phyloP scores from a whole-genome alignment of 2,113 vertebrate species.

The Dascyllus trimaculatus region DNA sequence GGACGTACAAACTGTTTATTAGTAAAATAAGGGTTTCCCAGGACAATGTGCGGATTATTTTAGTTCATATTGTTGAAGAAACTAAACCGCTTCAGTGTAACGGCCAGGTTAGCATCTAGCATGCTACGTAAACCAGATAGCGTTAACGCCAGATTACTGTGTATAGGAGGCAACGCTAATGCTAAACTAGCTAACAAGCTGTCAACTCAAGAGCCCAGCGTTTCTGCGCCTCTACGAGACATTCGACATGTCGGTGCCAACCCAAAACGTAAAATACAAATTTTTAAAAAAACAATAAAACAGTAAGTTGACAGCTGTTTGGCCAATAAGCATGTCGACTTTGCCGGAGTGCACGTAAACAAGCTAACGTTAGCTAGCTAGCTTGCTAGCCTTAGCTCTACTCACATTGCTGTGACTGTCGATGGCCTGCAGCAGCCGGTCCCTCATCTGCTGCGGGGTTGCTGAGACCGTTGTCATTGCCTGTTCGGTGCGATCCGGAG shows the following conservation, averaged over 20 bases:
- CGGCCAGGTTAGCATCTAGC: constrained; percentile 65
- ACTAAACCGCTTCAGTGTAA: constrained; percentile 15
- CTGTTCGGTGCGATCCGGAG: constrained; percentile 88
- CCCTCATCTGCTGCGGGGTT: constrained; percentile 98
- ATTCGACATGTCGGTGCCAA: background rate
- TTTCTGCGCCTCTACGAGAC: background rate
- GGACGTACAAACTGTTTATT: rapidly evolving
- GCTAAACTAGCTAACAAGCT: constrained; percentile 67
- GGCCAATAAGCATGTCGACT: constrained; percentile 2
- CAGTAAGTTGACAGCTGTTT: background rate
- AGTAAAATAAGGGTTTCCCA: rapidly evolving
- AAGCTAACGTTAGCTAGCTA: constrained; percentile 57
- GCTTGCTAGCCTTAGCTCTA: constrained; percentile 65
- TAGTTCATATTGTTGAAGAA: constrained; percentile 3
- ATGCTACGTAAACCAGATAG: constrained; percentile 54
- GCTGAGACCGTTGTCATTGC: constrained; percentile 97
- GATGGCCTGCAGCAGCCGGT: constrained; percentile 98
- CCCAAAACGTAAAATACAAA: background rate
- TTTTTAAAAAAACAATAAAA: background rate
- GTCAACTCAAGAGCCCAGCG: constrained; percentile 55
- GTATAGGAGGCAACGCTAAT: constrained; percentile 38
- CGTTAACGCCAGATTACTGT: constrained; percentile 18
- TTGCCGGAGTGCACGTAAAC: constrained; percentile 51
- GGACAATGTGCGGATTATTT: background rate
- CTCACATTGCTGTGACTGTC: constrained; percentile 96